phyloP scores from a whole-genome alignment of 2,113 vertebrate species.

The Thunnus thynnus region DNA sequence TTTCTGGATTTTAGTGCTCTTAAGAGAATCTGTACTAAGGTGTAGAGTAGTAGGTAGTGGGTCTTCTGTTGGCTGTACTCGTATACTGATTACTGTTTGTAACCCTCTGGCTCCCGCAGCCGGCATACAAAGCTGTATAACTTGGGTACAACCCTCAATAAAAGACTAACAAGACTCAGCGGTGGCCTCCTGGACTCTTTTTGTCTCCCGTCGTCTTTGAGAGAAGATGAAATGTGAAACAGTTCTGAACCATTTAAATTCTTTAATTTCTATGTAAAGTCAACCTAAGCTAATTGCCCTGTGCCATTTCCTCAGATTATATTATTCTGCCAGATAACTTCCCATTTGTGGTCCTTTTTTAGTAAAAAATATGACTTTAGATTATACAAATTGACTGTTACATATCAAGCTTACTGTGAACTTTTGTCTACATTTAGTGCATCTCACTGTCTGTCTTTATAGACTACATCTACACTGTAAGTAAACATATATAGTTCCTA shows the following conservation, averaged over 20 bases:
- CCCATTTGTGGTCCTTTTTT: no score
- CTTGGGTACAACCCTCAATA: conserved; percentile 90
- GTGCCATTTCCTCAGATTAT: no score
- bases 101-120: conserved; percentile 84
- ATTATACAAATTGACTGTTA: no score
- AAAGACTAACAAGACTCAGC: conserved; percentile 84
- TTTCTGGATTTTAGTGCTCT: conserved; percentile 85
- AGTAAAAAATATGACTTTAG: no score
- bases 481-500: no score
- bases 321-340: no score
- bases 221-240: no score
- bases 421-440: no score
- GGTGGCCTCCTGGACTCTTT: neutral
- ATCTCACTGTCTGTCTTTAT: no score
- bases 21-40: conserved; percentile 85
- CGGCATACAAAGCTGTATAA: conserved; percentile 89
- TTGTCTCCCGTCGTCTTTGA: neutral
- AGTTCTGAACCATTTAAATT: neutral
- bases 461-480: no score
- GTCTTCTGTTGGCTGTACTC: conserved; percentile 88
- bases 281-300: no score
- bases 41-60: conserved; percentile 85
- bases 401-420: no score
- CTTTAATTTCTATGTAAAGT: neutral
- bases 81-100: conserved; percentile 90